Percentiles rank a stretch among this genome's conserved stretches.
Conservation (phyloP, 2,113 vertebrate genomes). For the Porphyrio hochstetteri region DNA sequence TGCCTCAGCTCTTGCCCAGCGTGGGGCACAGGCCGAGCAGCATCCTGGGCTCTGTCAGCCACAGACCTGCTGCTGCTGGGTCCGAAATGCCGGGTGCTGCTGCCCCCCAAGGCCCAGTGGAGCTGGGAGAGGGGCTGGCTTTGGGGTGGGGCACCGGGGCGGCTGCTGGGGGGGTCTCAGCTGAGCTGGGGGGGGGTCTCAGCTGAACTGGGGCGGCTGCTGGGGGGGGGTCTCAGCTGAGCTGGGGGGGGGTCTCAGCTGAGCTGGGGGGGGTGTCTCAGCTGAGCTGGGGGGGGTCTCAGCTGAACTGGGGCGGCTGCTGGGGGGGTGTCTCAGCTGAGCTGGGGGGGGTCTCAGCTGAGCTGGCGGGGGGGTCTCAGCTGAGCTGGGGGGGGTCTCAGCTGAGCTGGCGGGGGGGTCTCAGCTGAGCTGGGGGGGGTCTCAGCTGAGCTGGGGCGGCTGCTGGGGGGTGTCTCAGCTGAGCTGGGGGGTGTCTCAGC, state of each 20-base stretch:
- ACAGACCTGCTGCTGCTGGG: too few relatives aligned
- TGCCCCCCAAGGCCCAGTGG: fast-evolving
- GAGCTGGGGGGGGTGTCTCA: neutral
- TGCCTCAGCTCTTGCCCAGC: too few relatives aligned
- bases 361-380: neutral
- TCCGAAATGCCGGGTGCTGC: neutral
- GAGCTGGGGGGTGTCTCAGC: too few relatives aligned
- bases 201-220: too few relatives aligned
- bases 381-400: neutral
- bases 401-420: neutral
- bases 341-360: too few relatives aligned
- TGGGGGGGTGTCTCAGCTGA: too few relatives aligned
- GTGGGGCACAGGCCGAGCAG: too few relatives aligned
- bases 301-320: too few relatives aligned
- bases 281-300: neutral
- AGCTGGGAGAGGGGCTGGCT: neutral
- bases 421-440: neutral
- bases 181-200: neutral
- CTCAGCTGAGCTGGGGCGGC: too few relatives aligned
- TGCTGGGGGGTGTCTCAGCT: neutral
- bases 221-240: neutral
- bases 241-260: too few relatives aligned
- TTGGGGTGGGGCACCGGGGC: neutral
- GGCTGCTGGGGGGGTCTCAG: neutral
- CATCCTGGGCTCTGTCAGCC: too few relatives aligned